Percentiles rank a stretch among this genome's conserved stretches.
Conservation (phyloP, 2,113 vertebrate species). For the Oxyura jamaicensis region DNA sequence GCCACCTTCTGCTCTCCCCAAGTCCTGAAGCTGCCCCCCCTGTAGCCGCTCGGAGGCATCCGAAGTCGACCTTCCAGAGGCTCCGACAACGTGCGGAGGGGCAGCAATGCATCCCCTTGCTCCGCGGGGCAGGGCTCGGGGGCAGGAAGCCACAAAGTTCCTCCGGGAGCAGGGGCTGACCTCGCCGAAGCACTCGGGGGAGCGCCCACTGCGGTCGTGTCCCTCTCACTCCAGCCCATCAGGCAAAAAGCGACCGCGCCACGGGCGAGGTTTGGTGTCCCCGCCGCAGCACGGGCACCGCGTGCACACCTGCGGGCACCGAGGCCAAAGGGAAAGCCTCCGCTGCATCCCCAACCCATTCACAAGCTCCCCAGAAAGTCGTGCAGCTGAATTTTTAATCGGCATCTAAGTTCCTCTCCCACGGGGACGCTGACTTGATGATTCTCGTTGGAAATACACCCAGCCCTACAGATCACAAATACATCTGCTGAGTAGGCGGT, state of each 20-base stretch:
- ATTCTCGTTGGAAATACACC: fast-evolving
- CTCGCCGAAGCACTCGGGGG: not conserved
- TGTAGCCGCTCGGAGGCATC: not conserved
- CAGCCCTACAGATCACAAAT: not conserved
- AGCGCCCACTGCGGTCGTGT: fast-evolving
- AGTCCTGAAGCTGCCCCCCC: not conserved
- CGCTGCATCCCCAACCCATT: fast-evolving
- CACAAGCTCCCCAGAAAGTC: not conserved
- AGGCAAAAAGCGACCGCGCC: fast-evolving
- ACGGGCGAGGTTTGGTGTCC: fast-evolving
- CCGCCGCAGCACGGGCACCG: fast-evolving
- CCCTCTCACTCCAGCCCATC: not conserved
- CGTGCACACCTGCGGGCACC: not conserved
- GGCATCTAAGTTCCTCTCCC: not conserved
- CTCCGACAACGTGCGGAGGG: fast-evolving
- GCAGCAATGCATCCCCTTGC: fast-evolving
- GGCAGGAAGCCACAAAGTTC: not conserved
- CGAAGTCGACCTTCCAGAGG: not conserved
- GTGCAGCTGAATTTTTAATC: fast-evolving
- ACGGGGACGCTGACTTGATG: fast-evolving
- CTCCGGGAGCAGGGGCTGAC: not conserved
- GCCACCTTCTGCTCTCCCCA: not conserved
- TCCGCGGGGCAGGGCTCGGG: fast-evolving
- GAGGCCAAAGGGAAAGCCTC: fast-evolving
- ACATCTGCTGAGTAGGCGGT: not conserved